Evolutionary conservation across 2,888 invertebrate species (phyloP).

Genomic region (Orchesellides sinensis): DNA sequence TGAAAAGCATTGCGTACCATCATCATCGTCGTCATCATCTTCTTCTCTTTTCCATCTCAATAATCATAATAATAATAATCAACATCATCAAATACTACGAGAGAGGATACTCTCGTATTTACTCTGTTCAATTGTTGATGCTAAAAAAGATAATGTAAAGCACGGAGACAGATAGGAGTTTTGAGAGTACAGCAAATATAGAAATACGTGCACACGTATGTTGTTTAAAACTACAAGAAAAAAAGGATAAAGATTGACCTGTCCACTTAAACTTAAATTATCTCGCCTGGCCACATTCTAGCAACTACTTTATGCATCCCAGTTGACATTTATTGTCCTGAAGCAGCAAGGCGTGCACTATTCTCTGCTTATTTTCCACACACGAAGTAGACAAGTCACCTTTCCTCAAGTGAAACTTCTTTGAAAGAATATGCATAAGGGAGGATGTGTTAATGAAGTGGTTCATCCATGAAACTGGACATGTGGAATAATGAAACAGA

Average conservation of each 20-base stretch:
- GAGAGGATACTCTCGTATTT: no score
- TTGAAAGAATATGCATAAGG: conserved; percentile 14
- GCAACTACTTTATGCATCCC: conserved; percentile 53
- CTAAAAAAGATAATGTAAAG: no score
- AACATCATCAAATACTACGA: conserved; percentile 38
- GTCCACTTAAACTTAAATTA: conserved; percentile 66
- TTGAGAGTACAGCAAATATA: background rate
- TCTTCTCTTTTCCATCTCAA: conserved; percentile 20
- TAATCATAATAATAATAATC: conserved; percentile 41
- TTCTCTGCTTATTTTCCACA: conserved; percentile 8
- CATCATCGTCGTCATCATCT: no score
- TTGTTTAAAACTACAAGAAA: conserved; percentile 33
- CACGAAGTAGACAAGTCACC: conserved; percentile 5
- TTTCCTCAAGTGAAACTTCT: background rate
- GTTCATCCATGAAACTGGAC: conserved; percentile 48
- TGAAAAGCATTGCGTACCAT: no score
- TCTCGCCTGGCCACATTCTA: conserved; percentile 64
- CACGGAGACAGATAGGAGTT: background rate
- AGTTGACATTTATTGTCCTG: conserved; percentile 61
- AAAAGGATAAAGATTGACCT: conserved; percentile 56
- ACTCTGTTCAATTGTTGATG: no score
- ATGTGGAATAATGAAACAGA: conserved; percentile 20
- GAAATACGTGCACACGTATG: background rate
- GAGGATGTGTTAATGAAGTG: conserved; percentile 58
- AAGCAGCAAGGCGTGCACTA: conserved; percentile 55